Conservation (phyloP, 2,888 invertebrate genomes). For the Crematogaster levior region DNA sequence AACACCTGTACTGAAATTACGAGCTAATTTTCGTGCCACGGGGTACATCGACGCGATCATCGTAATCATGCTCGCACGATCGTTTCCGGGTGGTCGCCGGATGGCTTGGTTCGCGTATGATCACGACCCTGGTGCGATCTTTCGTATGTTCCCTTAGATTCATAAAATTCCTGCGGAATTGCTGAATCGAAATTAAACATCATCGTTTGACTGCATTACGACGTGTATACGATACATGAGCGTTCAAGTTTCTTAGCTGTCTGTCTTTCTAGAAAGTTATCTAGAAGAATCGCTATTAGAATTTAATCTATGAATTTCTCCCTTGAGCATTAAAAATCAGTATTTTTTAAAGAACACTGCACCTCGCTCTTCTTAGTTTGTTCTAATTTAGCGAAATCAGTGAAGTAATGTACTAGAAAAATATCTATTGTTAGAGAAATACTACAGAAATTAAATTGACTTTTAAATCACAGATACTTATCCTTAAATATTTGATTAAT, state of each 20-base stretch:
- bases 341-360: background rate
- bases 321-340: background rate
- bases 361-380: background rate
- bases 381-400: background rate
- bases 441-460: no score
- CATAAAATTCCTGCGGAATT: constrained; percentile 27
- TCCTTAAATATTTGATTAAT: no score
- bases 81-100: constrained; percentile 60
- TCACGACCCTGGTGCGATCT: constrained; percentile 14
- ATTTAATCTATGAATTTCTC: background rate
- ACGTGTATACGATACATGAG: background rate
- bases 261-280: background rate
- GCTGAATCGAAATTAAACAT: constrained; percentile 19
- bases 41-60: constrained; percentile 51
- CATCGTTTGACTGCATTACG: background rate
- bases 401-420: background rate
- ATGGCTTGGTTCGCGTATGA: constrained; percentile 37
- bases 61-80: constrained; percentile 55
- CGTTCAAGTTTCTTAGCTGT: background rate
- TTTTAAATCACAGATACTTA: no score
- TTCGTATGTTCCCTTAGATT: background rate
- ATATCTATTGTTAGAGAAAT: no score
- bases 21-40: constrained; percentile 63
- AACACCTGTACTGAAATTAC: constrained; percentile 65
- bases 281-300: background rate